Evolutionary conservation across 2,797 vertebrate genomes (phyloP).

Genomic region (Hippoglossus hippoglossus): DNA sequence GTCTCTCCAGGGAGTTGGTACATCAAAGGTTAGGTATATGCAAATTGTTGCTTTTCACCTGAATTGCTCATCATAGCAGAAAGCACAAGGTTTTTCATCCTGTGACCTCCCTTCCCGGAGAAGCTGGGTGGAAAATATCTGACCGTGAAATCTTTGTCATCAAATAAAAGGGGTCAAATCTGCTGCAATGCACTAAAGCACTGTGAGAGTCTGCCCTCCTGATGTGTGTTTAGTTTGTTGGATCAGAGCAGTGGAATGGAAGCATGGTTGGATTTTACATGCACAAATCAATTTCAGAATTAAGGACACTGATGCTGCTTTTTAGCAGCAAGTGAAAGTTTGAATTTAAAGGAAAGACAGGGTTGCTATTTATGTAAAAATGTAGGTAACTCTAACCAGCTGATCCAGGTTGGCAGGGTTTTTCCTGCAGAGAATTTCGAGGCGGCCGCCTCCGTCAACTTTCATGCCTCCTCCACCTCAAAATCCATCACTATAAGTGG

Average conservation of each 20-base stretch:
- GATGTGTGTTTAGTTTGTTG: neutral
- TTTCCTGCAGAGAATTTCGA: no score
- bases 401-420: no score
- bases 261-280: neutral
- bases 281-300: neutral
- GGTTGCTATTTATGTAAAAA: no score
- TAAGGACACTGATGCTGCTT: no score
- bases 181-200: constrained; percentile 5
- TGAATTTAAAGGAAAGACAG: no score
- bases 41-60: constrained; percentile 47
- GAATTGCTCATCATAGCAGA: constrained; percentile 31
- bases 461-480: no score
- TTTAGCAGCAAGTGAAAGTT: no score
- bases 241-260: neutral
- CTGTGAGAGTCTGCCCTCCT: neutral
- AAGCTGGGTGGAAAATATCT: constrained; percentile 33
- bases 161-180: constrained; percentile 46
- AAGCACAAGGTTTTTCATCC: constrained; percentile 38
- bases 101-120: constrained; percentile 21
- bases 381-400: no score
- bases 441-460: no score
- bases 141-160: constrained; percentile 40
- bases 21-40: constrained; percentile 54
- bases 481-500: no score
- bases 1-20: constrained; percentile 33